Evolutionary conservation across 64 coral and sea anemone species (phyloP), one percentile per base, ranked within the genome.

Genomic region (Pachyseris speciosa): DNA sequence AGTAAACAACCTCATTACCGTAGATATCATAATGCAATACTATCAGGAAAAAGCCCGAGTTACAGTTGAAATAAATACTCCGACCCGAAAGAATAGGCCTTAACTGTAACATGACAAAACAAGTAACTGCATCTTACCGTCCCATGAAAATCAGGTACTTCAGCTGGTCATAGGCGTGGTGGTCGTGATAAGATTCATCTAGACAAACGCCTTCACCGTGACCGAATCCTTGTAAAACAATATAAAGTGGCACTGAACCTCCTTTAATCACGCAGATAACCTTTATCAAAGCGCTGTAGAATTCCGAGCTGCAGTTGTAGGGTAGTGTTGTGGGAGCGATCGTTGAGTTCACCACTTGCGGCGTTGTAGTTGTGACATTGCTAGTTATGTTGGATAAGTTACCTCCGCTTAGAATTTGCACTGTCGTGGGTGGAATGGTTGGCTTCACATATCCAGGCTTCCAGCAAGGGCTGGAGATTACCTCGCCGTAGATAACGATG

Each of bases 401-500:
- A 38, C 33, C 53, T 9, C 77, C 50, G 34, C 52, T 60, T 9
- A 58, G 48, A 61, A 24, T 8, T 63, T 20, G 48, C 5, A 31
- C 24, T 53, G 77, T 37, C 6, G 77, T 81, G 9, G 77, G 55
- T 24, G 55, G 77, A 38, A 19, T 25, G 0, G 77, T 81, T 63
- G 51, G 51, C n/a, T 61, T 81, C 0, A 81, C 52, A 81, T 39
- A 81, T 22, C 77, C 77, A 58, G 77, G 77, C 40, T 81, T 81
- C 77, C 77, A 51, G 60, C 88, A 80, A 63, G 93, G 93, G 42
- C 93, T 95, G 20, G 20, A 60, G 7, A 90, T 49, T 11, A 98
- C 96, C n/a, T 90, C 92, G 2, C 96, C 96, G 33, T 92, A 92
- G 0, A 92, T 86, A 69, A 98, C 86, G 47, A 98, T 88, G 45